Base-by-base conservation (phyloP, 2,888 invertebrate genomes). In the Phengaris arion region DNA sequence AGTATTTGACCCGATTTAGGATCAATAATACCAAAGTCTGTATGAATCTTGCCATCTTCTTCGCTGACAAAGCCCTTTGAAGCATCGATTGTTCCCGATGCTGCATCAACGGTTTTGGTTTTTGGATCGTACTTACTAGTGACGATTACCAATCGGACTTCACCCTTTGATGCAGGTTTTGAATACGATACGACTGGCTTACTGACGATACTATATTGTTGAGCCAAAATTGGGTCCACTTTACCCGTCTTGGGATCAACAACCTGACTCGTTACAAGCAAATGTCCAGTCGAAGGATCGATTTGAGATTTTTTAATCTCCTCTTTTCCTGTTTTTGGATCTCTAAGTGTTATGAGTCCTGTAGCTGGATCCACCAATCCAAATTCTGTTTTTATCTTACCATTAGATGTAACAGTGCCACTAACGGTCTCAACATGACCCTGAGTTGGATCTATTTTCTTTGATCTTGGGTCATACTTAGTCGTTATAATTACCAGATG, bases 351-450 rank as follows among this genome's bases (percentile, higher is more conserved):
- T n/a, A 94, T 91, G 82, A 94, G 93, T 52, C 95, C 95, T 46
- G 94, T 94, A 78, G 94, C 92, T 0, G 95, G 95, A 81, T 96
- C 96, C 51, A 96, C 93, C 59, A 94, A 89, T 13, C 96, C 96
- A 76, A 96, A 94, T 82, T 96, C 96, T 7, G 96, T 96, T 54
- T 88, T 87, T 76, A 94, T 93, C 81, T 89, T 93, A 48, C 94
- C 94, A 82, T 94, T 93, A 51, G 91, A 83, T 13, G 89, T 95
- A 6, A 95, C 89, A 46, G 93, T 91, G 64, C 95, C 96, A 80
- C 94, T 95, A 79, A 96, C 95, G 48, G 94, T 94, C 75, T 94
- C 93, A 2, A 93, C 88, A 70, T 87, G 85, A 46, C 89, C 89
- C 83, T 89, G 88, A 75, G 86, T 90, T 13, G 92, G 89, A 77